phyloP scores from a whole-genome alignment of 2,113 vertebrate species.

The Variabilichromis moorii region DNA sequence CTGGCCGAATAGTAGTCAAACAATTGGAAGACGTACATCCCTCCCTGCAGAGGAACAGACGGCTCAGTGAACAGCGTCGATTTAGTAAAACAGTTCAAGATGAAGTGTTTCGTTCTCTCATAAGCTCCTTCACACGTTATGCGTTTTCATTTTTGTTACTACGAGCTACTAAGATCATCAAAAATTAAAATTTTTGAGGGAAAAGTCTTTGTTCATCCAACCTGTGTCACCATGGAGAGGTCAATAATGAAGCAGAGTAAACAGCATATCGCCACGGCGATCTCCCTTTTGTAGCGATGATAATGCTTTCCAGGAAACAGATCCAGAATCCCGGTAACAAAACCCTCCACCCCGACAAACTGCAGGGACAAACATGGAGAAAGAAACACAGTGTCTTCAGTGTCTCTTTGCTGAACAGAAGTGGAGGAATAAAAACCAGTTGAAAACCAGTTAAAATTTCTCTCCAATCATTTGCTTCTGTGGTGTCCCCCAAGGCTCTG shows the following conservation, averaged over 20 bases:
- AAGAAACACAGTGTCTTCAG: background rate
- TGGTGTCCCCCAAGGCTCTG: background rate
- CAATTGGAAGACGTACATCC: conserved; percentile 81
- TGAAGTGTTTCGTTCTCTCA: background rate
- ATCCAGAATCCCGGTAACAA: conserved; percentile 77
- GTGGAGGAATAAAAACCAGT: background rate
- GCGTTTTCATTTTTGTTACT: background rate
- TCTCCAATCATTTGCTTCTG: background rate
- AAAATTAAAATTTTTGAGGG: fast-evolving
- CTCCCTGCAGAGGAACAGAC: conserved; percentile 58
- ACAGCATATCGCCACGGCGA: conserved; percentile 73
- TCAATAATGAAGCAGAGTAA: conserved; percentile 74
- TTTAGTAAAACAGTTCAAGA: fast-evolving
- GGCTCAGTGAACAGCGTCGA: background rate
- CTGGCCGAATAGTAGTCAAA: conserved; percentile 83
- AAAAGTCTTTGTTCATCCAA: background rate
- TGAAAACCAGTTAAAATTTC: background rate
- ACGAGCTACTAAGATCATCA: background rate
- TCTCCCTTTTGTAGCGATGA: conserved; percentile 67
- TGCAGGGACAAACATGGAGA: background rate
- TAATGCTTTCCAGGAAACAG: conserved; percentile 66
- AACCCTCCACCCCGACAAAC: conserved; percentile 81
- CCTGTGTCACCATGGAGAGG: conserved; percentile 81
- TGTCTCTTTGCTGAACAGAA: background rate
- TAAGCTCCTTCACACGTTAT: background rate